These are phyloP conservation scores for Pseudomyrmex gracilis DNA, from an alignment of 1,140 invertebrate species.

Conservation along the genomic window DNA sequence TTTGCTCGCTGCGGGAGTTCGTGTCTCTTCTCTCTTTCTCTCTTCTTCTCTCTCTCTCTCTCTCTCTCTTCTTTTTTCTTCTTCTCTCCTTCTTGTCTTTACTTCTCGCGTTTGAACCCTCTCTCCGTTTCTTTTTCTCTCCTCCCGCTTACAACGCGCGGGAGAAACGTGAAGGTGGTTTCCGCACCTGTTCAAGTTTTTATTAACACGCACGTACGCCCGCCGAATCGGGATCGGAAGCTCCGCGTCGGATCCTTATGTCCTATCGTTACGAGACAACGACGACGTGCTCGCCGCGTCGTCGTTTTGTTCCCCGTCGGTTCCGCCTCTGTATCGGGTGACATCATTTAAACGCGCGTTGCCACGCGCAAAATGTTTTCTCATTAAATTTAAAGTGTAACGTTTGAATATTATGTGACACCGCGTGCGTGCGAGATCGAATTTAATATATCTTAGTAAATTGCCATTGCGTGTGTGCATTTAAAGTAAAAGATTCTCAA, in stretches of 20 bases:
- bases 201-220: constrained; percentile 37
- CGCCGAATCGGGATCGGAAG: constrained; percentile 40
- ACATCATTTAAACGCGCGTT: constrained; percentile 14
- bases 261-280: constrained; percentile 32
- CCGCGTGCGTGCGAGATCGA: too few species aligned
- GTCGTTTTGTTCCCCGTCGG: background rate
- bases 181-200: constrained; percentile 59
- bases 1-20: constrained; percentile 74
- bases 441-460: too few species aligned
- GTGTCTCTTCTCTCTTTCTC: constrained; percentile 19
- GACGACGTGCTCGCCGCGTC: constrained; percentile 7
- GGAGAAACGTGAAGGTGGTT: constrained; percentile 34
- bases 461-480: too few species aligned
- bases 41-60: background rate
- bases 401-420: too few species aligned
- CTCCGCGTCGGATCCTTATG: background rate
- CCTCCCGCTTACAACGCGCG: constrained; percentile 9
- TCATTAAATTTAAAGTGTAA: background rate
- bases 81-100: background rate
- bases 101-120: background rate
- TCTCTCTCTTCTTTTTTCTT: too few species aligned
- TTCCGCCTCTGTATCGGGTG: constrained; percentile 28
- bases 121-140: background rate
- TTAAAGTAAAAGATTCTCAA: too few species aligned
- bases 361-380: background rate